Base-by-base conservation (phyloP, 2,113 vertebrate species). In the Mionectes macconnelli region DNA sequence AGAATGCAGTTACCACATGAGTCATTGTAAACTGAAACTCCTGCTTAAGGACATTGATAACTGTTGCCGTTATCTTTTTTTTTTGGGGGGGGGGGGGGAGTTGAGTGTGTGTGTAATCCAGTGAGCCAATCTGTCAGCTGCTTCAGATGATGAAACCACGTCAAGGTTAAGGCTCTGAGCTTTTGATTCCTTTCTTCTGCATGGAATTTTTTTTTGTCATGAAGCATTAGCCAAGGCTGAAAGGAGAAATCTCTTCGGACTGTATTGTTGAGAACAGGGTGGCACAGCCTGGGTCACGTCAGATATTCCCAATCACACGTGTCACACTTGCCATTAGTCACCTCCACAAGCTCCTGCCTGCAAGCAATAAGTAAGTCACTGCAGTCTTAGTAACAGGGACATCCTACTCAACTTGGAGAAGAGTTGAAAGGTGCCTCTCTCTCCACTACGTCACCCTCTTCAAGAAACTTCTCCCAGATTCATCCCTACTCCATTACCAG, bases 11-110 rank as follows among this genome's bases (percentile, higher is more conserved):
- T 76, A 68, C 63, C 56, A 63, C 45, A 53, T 91, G 78, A 96
- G 67, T 96, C 94, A 95, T 85, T 94, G 66, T 50, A 70, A 95
- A 93, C 63, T 18, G 63, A 59, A 94, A 92, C 21, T 79, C 84
- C 77, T 85, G 78, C 91, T 93, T 91, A 90, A 90, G 75, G 89
- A 70, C 45, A 55, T 70, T 45, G 82, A 12, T 87, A 91, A 57
- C 21, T 66, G 53, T 77, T 92, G 50, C 53, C 44, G 60, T 40
- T 40, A 12, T 84, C 25, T 53, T 39, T 52, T 47, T 35, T 59
- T 59, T 60, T 63, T 77, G 42, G 42, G 42, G 21, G 45, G 45
- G 10, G 16, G 28, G 52, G 0, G 13, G 60, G 40, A 9, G 53
- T 8, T 49, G 69, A 47, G 31, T 8, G 27, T 57, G 30, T 45